Evolutionary conservation across 2,888 invertebrate species (phyloP).

Genomic region (Macrosiphum euphorbiae): DNA sequence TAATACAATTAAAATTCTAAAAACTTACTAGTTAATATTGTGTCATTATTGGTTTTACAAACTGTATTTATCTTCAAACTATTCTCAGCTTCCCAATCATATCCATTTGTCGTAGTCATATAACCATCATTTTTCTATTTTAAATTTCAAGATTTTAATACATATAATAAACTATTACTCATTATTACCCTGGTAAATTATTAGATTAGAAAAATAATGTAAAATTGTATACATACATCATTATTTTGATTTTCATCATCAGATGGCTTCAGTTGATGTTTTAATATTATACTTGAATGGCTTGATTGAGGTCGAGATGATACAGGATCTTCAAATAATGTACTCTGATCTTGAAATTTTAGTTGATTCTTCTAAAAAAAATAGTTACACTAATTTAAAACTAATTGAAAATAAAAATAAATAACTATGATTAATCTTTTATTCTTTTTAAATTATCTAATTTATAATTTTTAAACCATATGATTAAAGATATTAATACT

Average conservation of each 20-base stretch:
- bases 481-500: background rate
- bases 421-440: background rate
- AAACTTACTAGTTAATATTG: conserved; percentile 22
- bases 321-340: background rate
- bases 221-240: background rate
- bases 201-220: background rate
- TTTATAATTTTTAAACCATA: background rate
- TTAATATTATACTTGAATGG: background rate
- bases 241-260: conserved; percentile 20
- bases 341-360: background rate
- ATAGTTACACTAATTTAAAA: background rate
- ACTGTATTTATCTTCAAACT: background rate
- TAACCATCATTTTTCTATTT: conserved; percentile 7
- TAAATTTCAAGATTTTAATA: background rate
- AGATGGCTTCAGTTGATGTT: background rate
- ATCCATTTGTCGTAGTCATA: background rate
- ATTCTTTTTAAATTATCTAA: background rate
- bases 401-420: background rate
- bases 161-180: background rate
- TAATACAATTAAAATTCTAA: background rate
- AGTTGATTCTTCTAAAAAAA: conserved; percentile 18
- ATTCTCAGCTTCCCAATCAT: background rate
- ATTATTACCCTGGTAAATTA: background rate
- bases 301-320: background rate
- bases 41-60: background rate